These are phyloP conservation scores for Lamproptera curius DNA, from an alignment of 2,888 invertebrate species.

Conservation along the genomic window DNA sequence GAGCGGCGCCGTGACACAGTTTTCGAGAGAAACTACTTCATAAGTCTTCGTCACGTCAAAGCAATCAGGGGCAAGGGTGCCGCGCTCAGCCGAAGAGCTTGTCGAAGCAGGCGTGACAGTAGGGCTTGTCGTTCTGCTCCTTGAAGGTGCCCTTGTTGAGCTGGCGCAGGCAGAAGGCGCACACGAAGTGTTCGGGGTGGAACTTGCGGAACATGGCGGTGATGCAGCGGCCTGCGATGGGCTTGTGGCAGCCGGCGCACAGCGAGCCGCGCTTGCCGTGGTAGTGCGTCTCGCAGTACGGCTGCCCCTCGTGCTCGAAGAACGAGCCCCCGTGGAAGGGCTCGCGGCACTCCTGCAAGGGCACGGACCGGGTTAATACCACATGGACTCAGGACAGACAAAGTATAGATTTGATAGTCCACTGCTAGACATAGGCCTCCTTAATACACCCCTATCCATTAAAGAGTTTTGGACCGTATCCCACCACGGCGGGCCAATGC, in stretches of 20 bases:
- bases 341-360: constrained; percentile 93
- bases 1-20: too few species aligned
- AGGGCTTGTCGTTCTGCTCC: constrained; percentile 99
- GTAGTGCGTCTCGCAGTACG: constrained; percentile 99
- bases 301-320: constrained; percentile 98
- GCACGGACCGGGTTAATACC: too few species aligned
- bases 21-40: too few species aligned
- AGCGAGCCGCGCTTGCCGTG: constrained; percentile 97
- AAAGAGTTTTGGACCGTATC: too few species aligned
- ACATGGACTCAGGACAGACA: too few species aligned
- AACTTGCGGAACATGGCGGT: constrained; percentile 99
- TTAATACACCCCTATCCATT: too few species aligned
- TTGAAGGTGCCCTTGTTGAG: constrained; percentile 99
- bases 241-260: constrained; percentile 98
- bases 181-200: constrained; percentile 99
- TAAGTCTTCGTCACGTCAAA: too few species aligned
- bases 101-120: constrained; percentile 98
- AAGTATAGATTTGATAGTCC: too few species aligned
- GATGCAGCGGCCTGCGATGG: constrained; percentile 98
- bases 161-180: constrained; percentile 99
- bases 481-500: too few species aligned
- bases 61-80: too few species aligned
- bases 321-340: constrained; percentile 98
- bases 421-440: too few species aligned
- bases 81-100: constrained; percentile 91